These are phyloP conservation scores for Ferrisia virgata DNA, from an alignment of 2,888 invertebrate species.

Conservation along the genomic window DNA sequence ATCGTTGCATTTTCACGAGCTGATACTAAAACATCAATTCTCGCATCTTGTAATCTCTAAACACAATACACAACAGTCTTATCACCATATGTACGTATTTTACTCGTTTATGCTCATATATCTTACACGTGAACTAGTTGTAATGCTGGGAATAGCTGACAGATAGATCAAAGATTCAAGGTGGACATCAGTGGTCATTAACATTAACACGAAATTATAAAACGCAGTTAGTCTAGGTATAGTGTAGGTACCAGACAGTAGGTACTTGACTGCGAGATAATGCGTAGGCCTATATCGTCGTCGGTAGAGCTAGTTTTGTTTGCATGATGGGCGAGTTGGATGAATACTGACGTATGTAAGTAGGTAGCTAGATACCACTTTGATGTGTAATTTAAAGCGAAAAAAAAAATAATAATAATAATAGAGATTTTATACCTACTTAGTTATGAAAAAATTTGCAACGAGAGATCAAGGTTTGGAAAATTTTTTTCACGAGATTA, in stretches of 20 bases:
- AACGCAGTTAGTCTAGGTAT: too few species aligned
- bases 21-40: too few species aligned
- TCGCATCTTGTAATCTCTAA: background rate
- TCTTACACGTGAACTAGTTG: background rate
- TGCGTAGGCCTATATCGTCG: constrained; percentile 15
- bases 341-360: background rate
- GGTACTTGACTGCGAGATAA: background rate
- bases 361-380: too few species aligned
- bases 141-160: background rate
- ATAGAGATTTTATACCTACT: background rate
- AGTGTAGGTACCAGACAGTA: too few species aligned
- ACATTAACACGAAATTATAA: background rate
- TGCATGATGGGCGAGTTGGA: background rate
- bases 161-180: constrained; percentile 15
- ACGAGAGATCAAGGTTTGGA: background rate
- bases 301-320: background rate
- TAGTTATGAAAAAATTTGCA: background rate
- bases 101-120: too few species aligned
- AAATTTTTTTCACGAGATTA: too few species aligned
- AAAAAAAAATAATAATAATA: too few species aligned
- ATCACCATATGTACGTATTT: background rate
- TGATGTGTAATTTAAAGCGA: too few species aligned
- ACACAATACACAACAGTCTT: background rate
- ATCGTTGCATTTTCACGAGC: too few species aligned
- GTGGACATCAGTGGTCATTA: constrained; percentile 18